A percentile compares a stretch with the other conserved stretches of the same genome.
These are phyloP conservation scores for Pyrochroa serraticornis DNA, from an alignment of 2,888 invertebrate species.

Conservation along the genomic window DNA sequence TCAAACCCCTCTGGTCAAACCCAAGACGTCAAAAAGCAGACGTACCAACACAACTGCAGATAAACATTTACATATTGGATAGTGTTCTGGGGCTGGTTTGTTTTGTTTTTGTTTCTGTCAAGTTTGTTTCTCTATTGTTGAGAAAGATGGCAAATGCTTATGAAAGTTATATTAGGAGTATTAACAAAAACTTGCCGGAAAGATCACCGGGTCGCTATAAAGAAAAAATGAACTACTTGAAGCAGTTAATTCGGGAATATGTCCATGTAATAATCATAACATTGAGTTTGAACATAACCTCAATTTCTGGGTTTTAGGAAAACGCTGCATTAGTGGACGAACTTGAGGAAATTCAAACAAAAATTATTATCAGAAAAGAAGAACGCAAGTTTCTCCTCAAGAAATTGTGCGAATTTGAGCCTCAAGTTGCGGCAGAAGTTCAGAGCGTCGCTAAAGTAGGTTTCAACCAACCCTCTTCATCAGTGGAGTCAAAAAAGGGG, in stretches of 20 bases:
- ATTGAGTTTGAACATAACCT: slow-evolving; percentile 9
- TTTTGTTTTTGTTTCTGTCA: not conserved
- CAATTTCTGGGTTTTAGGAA: slow-evolving; percentile 63
- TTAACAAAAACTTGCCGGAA: slow-evolving; percentile 30
- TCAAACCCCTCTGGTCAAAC: too few species aligned
- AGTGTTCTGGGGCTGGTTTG: not conserved
- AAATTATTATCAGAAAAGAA: slow-evolving; percentile 78
- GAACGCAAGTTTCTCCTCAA: slow-evolving; percentile 81
- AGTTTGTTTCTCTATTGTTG: not conserved
- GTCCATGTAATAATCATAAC: slow-evolving; percentile 75
- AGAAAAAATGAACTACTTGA: slow-evolving; percentile 67
- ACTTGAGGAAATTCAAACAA: slow-evolving; percentile 83
- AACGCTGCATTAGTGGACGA: slow-evolving; percentile 89
- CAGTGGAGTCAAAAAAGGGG: slow-evolving; percentile 41
- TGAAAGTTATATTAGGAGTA: slow-evolving; percentile 26
- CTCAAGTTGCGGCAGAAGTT: slow-evolving; percentile 54
- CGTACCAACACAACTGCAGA: too few species aligned
- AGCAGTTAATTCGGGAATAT: slow-evolving; percentile 68
- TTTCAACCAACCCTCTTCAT: slow-evolving; percentile 32
- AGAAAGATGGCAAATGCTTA: slow-evolving; percentile 25
- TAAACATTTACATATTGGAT: too few species aligned
- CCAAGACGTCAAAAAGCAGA: not conserved
- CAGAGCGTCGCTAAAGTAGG: slow-evolving; percentile 52
- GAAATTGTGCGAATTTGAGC: slow-evolving; percentile 74
- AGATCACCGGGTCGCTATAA: slow-evolving; percentile 60